Evolutionary conservation across 2,113 vertebrate species (phyloP), one percentile per base, ranked within the genome.

Genomic region (Tragelaphus buxtoni): DNA sequence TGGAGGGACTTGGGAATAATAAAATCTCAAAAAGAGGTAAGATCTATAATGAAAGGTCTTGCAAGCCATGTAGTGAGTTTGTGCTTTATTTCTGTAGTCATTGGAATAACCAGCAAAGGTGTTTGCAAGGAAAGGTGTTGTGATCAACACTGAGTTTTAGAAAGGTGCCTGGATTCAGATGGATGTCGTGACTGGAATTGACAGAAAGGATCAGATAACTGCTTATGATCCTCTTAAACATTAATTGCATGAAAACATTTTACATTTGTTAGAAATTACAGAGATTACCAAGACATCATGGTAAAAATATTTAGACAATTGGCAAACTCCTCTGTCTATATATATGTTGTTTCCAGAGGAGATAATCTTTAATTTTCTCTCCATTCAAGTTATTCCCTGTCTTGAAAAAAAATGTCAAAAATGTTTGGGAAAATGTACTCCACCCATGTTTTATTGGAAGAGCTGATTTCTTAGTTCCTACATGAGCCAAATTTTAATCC

Each of bases 251-350:
- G 94, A 83, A 89, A 95, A 86, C 47, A 60, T 80, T 76, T 94
- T 96, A 72, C 93, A 97, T 96, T 97, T 97, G 82, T 97, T 98
- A 90, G 74, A 97, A 93, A 97, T 97, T 95, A 96, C 12, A 53
- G 83, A 93, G 93, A 94, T 97, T 94, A 90, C 51, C 79, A 91
- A 96, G 60, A 96, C 83, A 55, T 97, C 91, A 96, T 95, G 55
- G 83, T 77, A 20, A 96, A 98, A 98, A 95, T 97, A 97, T 98
- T 95, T 97, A 92, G 84, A 91, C 55, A 65, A 56, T 18, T 96
- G 87, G 93, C 80, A 94, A 97, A 85, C 53, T 74, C 26, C 6
- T 84, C 24, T 94, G 96, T 94, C 60, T 90, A 91, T 95, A 81
- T 95, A 81, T 97, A 96, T 93, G 89, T 77, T 97, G 84, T 92